These are phyloP conservation scores for Automeris io DNA, from an alignment of 2,888 invertebrate species.

Conservation along the genomic window DNA sequence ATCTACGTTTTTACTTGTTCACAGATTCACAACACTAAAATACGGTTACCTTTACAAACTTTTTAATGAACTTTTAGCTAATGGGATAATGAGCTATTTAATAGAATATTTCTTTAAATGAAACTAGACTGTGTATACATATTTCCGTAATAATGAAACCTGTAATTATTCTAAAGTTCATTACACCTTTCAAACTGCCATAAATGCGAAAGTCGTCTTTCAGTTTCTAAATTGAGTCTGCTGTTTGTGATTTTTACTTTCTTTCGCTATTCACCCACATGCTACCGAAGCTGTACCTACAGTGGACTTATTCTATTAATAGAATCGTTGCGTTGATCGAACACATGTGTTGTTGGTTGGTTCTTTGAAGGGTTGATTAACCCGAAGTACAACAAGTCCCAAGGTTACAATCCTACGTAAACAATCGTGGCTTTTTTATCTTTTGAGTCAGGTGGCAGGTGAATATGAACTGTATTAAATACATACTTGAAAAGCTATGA, in stretches of 20 bases:
- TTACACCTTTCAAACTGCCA: not conserved
- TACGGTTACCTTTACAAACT: too few species aligned
- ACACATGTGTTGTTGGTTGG: slow-evolving; percentile 51
- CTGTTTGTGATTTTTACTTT: slow-evolving; percentile 5
- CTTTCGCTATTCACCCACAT: slow-evolving; percentile 1
- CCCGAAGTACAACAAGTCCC: slow-evolving; percentile 43
- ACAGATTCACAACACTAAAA: too few species aligned
- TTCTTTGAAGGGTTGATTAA: slow-evolving; percentile 43
- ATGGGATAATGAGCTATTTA: too few species aligned
- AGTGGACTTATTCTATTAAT: slow-evolving; percentile 34
- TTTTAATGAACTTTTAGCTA: too few species aligned
- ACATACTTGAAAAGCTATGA: too few species aligned
- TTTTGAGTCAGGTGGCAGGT: too few species aligned
- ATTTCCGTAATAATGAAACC: too few species aligned
- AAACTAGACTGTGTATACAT: too few species aligned
- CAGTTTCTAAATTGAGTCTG: slow-evolving; percentile 2
- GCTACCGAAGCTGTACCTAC: not conserved
- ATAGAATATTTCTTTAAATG: too few species aligned
- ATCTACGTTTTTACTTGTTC: too few species aligned
- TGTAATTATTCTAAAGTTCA: not conserved
- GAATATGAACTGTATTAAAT: too few species aligned
- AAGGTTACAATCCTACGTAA: slow-evolving; percentile 35
- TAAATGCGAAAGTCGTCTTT: slow-evolving; percentile 5
- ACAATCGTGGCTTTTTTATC: slow-evolving; percentile 30
- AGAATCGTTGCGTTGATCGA: slow-evolving; percentile 52